A percentile compares a stretch with the other conserved stretches of the same genome.
phyloP scores from a whole-genome alignment of 2,797 vertebrate genomes.

The Brotogeris chrysoptera region DNA sequence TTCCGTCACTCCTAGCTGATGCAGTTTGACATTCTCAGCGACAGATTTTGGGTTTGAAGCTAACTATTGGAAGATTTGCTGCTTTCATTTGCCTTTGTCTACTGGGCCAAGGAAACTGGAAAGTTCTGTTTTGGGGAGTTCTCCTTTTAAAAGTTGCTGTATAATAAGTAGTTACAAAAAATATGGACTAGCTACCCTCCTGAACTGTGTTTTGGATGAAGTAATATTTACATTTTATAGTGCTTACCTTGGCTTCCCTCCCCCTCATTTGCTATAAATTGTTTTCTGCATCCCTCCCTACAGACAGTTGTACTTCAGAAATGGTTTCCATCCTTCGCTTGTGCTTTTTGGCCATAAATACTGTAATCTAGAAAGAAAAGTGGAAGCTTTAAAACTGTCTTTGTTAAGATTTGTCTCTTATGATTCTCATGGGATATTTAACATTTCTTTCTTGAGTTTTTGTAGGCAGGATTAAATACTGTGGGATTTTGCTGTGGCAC shows the following conservation, averaged over 20 bases:
- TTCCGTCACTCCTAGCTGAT: neutral
- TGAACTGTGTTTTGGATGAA: slow-evolving; percentile 1
- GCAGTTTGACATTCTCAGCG: neutral
- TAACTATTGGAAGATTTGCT: neutral
- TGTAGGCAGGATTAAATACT: neutral
- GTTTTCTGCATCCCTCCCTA: neutral
- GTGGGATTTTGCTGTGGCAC: neutral
- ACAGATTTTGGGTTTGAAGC: neutral
- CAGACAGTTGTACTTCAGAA: slow-evolving; percentile 5
- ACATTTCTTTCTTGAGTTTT: neutral
- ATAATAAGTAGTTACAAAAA: neutral
- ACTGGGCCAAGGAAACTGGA: neutral
- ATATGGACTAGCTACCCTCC: neutral
- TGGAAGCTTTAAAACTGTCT: neutral
- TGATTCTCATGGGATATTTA: neutral
- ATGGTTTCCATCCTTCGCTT: neutral
- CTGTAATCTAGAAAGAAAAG: neutral
- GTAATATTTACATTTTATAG: slow-evolving; percentile 10
- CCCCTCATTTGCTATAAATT: neutral
- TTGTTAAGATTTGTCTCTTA: neutral
- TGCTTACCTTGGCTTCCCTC: slow-evolving; percentile 20
- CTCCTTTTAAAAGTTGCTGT: neutral
- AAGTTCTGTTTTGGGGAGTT: neutral
- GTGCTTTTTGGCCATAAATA: neutral
- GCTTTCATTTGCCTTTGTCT: neutral